Percentiles rank a stretch among this genome's conserved stretches.
Evolutionary conservation across 2,888 invertebrate species (phyloP).

Genomic region (Folsomia candida): DNA sequence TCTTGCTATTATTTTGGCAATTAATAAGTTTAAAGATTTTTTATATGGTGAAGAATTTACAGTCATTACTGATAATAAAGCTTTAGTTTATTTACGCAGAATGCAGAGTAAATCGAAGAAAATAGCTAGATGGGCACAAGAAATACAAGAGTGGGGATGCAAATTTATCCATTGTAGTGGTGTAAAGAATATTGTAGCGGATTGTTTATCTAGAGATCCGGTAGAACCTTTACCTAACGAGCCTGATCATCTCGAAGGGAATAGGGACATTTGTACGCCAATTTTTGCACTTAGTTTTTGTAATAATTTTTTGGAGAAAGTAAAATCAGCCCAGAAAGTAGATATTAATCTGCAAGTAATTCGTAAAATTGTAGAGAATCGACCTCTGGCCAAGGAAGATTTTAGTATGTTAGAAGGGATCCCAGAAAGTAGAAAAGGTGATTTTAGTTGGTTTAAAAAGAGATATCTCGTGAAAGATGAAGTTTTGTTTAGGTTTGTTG

Average conservation of each 20-base stretch:
- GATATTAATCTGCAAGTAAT: neutral
- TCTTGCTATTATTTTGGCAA: constrained; percentile 28
- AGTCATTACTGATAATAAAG: constrained; percentile 36
- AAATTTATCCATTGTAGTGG: constrained; percentile 15
- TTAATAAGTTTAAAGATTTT: constrained; percentile 20
- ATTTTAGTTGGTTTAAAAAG: neutral
- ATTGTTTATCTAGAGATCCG: constrained; percentile 28
- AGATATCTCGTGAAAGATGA: neutral
- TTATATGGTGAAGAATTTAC: constrained; percentile 9
- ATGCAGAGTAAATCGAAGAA: constrained; percentile 22
- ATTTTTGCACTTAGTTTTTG: constrained; percentile 10
- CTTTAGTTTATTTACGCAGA: constrained; percentile 22
- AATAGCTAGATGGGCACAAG: constrained; percentile 26
- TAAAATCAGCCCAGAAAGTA: neutral
- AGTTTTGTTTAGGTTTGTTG: constrained; percentile 8
- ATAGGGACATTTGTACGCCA: constrained; percentile 14
- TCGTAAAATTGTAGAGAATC: neutral
- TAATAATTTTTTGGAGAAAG: neutral
- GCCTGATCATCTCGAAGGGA: constrained; percentile 1
- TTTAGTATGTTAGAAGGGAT: neutral
- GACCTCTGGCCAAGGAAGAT: neutral
- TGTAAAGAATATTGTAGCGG: constrained; percentile 29
- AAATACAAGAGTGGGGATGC: constrained; percentile 21
- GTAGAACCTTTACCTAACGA: neutral
- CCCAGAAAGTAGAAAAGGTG: neutral